Conservation (phyloP, 2,888 invertebrate species). For the Tenthredo mesomela region DNA sequence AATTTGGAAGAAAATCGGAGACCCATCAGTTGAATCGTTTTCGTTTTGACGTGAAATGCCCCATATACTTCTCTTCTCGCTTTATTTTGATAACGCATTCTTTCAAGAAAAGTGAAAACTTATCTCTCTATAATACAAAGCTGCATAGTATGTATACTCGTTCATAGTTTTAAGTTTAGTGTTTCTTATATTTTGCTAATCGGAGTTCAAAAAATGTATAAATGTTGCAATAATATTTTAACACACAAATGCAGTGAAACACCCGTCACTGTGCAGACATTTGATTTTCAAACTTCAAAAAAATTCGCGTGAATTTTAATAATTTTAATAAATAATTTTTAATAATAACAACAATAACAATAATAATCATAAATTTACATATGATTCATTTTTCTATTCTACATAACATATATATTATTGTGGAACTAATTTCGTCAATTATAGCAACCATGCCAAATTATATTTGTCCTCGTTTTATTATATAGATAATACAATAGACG, state of each 20-base stretch:
- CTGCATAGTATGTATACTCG: neutral
- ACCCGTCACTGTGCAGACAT: neutral
- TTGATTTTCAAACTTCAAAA: neutral
- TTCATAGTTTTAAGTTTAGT: too few relatives aligned
- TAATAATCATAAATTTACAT: neutral
- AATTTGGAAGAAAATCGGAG: too few relatives aligned
- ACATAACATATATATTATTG: neutral
- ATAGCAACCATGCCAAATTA: slow-evolving; percentile 38
- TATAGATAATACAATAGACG: neutral
- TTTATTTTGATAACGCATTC: neutral
- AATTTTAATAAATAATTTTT: too few relatives aligned
- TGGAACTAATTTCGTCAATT: neutral
- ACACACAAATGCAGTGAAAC: neutral
- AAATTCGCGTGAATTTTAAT: neutral
- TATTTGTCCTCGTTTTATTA: neutral
- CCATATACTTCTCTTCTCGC: too few relatives aligned
- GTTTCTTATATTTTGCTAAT: neutral
- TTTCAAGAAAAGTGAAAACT: neutral
- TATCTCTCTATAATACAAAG: neutral
- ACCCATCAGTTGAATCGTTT: too few relatives aligned
- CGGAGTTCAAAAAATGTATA: neutral
- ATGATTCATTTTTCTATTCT: neutral
- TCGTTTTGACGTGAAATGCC: too few relatives aligned
- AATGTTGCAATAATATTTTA: neutral
- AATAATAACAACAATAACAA: too few relatives aligned